A percentile compares a stretch with the other conserved stretches of the same genome.
Evolutionary conservation across 1,140 invertebrate species (phyloP).

Genomic region (Brachionus rubens): DNA sequence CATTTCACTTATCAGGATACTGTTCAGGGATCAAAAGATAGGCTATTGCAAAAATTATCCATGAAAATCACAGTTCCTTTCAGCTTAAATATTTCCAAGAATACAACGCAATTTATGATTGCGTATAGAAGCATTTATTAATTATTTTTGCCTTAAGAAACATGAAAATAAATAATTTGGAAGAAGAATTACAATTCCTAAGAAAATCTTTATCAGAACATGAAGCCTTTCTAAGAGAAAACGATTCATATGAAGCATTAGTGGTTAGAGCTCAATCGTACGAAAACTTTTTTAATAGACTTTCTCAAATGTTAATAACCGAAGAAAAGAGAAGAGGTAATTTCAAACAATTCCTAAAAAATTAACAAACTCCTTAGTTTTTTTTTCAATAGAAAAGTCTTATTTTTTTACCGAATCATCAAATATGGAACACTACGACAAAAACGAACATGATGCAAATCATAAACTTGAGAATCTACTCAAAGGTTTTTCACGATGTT

Average conservation of each 20-base stretch:
- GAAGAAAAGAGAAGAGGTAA: constrained; percentile 33
- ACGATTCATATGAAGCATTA: neutral
- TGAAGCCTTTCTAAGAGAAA: neutral
- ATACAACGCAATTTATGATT: too few relatives aligned
- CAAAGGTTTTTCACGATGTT: neutral
- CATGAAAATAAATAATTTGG: neutral
- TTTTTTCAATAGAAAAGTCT: neutral
- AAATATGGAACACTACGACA: neutral
- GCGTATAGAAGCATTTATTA: neutral
- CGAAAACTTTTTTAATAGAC: neutral
- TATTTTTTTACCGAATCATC: neutral
- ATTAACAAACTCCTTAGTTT: too few relatives aligned
- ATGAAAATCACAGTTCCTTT: too few relatives aligned
- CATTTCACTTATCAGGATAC: too few relatives aligned
- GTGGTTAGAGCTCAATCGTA: neutral
- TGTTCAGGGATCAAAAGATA: too few relatives aligned
- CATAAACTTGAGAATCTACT: neutral
- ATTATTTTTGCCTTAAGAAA: neutral
- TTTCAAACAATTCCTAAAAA: neutral
- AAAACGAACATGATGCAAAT: neutral
- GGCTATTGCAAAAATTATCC: too few relatives aligned
- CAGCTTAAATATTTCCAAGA: too few relatives aligned
- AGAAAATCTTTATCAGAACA: neutral
- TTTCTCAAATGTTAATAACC: neutral
- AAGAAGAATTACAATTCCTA: neutral